Percentiles rank a stretch among this genome's conserved stretches.
Evolutionary conservation across 1,140 invertebrate genomes (phyloP).

Genomic region (Brachionus angularis): DNA sequence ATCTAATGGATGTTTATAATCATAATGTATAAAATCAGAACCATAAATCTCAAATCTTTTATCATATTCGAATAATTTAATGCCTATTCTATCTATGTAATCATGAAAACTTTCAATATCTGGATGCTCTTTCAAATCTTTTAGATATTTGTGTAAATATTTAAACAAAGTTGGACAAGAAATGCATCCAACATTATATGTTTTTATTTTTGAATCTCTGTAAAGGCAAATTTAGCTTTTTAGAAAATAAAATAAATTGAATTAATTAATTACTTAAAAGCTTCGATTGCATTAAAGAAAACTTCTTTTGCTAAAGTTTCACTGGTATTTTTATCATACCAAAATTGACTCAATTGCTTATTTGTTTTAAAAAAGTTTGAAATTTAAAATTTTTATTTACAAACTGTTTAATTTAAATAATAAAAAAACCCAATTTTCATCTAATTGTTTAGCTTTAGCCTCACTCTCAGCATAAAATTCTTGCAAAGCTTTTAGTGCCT

Average conservation of each 20-base stretch:
- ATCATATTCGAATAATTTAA: slow-evolving; percentile 66
- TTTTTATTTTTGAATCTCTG: no score
- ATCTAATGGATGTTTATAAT: slow-evolving; percentile 75
- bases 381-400: no score
- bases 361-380: not conserved
- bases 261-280: slow-evolving; percentile 59
- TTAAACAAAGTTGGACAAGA: slow-evolving; percentile 82
- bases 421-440: slow-evolving; percentile 61
- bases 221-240: slow-evolving; percentile 14
- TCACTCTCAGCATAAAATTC: slow-evolving; percentile 75
- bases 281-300: slow-evolving; percentile 58
- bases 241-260: not conserved
- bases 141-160: slow-evolving; percentile 52
- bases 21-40: slow-evolving; percentile 77
- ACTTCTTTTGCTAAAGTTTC: slow-evolving; percentile 66
- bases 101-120: slow-evolving; percentile 36
- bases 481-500: slow-evolving; percentile 71
- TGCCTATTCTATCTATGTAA: slow-evolving; percentile 48
- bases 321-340: slow-evolving; percentile 79
- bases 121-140: not conserved
- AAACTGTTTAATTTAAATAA: not conserved
- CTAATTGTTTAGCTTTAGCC: slow-evolving; percentile 57
- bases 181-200: slow-evolving; percentile 69
- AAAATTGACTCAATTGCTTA: slow-evolving; percentile 93
- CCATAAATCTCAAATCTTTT: slow-evolving; percentile 72